These are phyloP conservation scores for Stenichneumon culpator DNA, from an alignment of 2,888 invertebrate genomes.

Conservation along the genomic window DNA sequence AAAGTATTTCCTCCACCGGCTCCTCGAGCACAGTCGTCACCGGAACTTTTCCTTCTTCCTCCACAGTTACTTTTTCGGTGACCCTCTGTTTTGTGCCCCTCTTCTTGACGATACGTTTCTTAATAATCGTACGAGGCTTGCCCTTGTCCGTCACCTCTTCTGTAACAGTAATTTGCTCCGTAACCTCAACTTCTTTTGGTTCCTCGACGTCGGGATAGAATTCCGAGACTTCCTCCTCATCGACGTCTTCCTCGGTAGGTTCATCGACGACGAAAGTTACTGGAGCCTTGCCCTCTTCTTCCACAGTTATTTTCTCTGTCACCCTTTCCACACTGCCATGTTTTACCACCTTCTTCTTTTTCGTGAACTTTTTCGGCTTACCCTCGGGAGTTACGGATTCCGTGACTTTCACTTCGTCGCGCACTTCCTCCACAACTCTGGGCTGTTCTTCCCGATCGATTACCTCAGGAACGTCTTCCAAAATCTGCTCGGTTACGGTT, in stretches of 20 bases:
- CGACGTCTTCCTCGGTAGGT: slow-evolving; percentile 78
- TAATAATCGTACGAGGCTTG: slow-evolving; percentile 76
- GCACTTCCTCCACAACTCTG: slow-evolving; percentile 72
- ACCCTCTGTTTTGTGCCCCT: slow-evolving; percentile 72
- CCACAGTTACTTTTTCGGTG: slow-evolving; percentile 68
- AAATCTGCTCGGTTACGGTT: slow-evolving; percentile 75
- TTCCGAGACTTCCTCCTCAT: slow-evolving; percentile 71
- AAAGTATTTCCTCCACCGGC: slow-evolving; percentile 73
- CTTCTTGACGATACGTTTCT: slow-evolving; percentile 74
- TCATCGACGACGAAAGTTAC: slow-evolving; percentile 84
- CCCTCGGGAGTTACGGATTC: slow-evolving; percentile 79
- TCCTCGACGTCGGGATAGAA: slow-evolving; percentile 47
- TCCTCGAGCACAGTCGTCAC: slow-evolving; percentile 72
- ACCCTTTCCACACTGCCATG: slow-evolving; percentile 79
- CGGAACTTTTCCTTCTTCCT: slow-evolving; percentile 74
- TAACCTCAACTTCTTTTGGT: slow-evolving; percentile 48
- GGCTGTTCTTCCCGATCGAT: slow-evolving; percentile 57
- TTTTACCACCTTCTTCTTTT: slow-evolving; percentile 79
- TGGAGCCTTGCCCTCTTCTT: slow-evolving; percentile 84
- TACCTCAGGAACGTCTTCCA: slow-evolving; percentile 71
- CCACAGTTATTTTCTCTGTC: slow-evolving; percentile 83
- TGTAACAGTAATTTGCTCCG: slow-evolving; percentile 67
- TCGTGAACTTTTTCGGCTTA: slow-evolving; percentile 79
- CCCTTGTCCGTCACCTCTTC: slow-evolving; percentile 71
- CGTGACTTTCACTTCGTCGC: slow-evolving; percentile 80